Evolutionary conservation across 2,113 vertebrate genomes (phyloP), one percentile per base, ranked within the genome.

Genomic region (Ciconia stormi): DNA sequence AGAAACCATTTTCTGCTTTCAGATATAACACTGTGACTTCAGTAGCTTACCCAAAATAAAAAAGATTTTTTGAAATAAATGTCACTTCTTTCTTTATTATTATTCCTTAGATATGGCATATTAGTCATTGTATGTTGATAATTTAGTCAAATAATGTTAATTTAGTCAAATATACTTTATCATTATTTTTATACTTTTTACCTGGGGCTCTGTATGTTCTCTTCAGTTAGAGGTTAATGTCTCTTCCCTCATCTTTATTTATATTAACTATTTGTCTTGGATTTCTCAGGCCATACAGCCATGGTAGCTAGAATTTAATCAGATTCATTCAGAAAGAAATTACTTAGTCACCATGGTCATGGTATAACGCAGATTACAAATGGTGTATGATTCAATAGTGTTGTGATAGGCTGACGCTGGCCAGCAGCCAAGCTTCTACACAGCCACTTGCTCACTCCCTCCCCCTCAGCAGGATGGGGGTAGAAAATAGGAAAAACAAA

Each of bases 381-480:
- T 23, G 9, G 11, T 59, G 2, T 42, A 10, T 52, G 29, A 52
- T 32, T 87, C 58, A 65, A 10, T 8, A 49, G 8, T 18, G 4
- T 50, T 77, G 16, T 56, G 47, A 77, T 26, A 20, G 46, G 6
- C 30, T 40, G 46, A 85, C 2, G 0, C 3, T 6, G 7, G n/a
- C 10, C 40, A 83, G 52, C 4, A 80, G 30, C 1, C 11, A 34
- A 62, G 16, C 19, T 56, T 61, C 74, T 47, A 38, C 40, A 18
- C 6, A 74, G 5, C 26, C 10, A 16, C 34, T 70, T 46, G 23
- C 19, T 79, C 0, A 0, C 7, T 89, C 7, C 6, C 3, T 71
- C 13, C 11, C 2, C 4, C 5, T 50, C 18, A 25, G 20, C 0
- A 2, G 10, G 7, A 27, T 47, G 3, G 7, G 4, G 5, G 32